Percentiles rank a stretch among this genome's conserved stretches.
These are phyloP conservation scores for Tenthredo amoena DNA, from an alignment of 2,888 invertebrate species.

Conservation along the genomic window DNA sequence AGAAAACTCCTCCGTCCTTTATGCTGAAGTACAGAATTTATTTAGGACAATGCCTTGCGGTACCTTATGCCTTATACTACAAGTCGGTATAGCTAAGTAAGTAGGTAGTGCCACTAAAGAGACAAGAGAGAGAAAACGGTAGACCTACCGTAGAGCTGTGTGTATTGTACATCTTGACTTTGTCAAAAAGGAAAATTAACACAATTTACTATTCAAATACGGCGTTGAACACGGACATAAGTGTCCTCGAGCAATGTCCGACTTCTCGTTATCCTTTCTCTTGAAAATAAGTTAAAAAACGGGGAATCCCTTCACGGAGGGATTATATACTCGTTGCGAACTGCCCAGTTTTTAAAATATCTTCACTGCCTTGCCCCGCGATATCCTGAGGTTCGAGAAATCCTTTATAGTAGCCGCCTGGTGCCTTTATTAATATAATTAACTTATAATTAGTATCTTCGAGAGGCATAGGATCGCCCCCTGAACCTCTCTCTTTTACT, in stretches of 20 bases:
- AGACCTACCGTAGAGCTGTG: background rate
- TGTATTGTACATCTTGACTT: constrained; percentile 29
- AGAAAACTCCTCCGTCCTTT: background rate
- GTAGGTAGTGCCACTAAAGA: background rate
- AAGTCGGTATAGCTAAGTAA: background rate
- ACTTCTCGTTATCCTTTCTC: background rate
- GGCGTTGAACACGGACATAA: background rate
- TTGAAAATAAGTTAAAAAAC: background rate
- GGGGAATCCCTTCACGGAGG: background rate
- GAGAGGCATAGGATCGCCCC: constrained; percentile 34
- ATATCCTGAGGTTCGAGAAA: constrained; percentile 15
- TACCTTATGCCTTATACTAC: background rate
- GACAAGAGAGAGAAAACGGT: background rate
- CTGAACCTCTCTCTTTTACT: constrained; percentile 20
- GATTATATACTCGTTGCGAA: background rate
- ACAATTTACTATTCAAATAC: constrained; percentile 19
- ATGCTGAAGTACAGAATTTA: constrained; percentile 64
- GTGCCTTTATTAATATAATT: constrained; percentile 65
- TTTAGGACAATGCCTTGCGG: constrained; percentile 61
- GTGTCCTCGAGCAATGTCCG: background rate
- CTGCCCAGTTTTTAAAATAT: constrained; percentile 21
- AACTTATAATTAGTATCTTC: constrained; percentile 63
- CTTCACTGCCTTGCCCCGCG: background rate
- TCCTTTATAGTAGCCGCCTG: constrained; percentile 60
- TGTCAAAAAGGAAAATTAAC: background rate